Percentiles rank a stretch among this genome's conserved stretches.
Conservation (phyloP, 2,113 vertebrate genomes). For the Otocyon megalotis region DNA sequence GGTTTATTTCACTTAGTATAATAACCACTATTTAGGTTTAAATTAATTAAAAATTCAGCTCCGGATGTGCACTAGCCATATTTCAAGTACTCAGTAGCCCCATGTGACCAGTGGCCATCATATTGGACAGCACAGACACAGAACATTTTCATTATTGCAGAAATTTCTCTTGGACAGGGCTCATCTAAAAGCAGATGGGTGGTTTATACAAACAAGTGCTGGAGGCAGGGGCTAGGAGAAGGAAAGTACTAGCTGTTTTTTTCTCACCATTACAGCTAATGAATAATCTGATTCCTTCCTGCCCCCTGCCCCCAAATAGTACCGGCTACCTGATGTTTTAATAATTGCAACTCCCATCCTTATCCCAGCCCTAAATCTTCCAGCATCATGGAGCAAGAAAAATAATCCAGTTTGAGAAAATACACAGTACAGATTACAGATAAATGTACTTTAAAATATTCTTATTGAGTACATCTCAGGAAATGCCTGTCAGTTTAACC, state of each 20-base stretch:
- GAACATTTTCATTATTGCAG: neutral
- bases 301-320: neutral
- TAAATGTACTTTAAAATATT: slow-evolving; percentile 35
- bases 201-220: neutral
- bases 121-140: neutral
- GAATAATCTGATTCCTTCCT: neutral
- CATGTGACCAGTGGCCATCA: neutral
- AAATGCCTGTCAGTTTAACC: slow-evolving; percentile 18
- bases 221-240: neutral
- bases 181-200: neutral
- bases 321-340: neutral
- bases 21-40: neutral
- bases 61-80: neutral
- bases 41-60: slow-evolving; percentile 12
- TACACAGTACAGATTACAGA: neutral
- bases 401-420: slow-evolving; percentile 3
- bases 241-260: neutral
- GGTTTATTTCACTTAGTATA: neutral
- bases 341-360: neutral
- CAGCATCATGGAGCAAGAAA: neutral
- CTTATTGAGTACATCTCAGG: neutral
- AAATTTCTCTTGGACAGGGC: neutral
- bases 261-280: neutral
- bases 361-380: neutral
- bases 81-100: neutral